Conservation (phyloP, 2,888 invertebrate genomes). For the Frankliniella fusca region DNA sequence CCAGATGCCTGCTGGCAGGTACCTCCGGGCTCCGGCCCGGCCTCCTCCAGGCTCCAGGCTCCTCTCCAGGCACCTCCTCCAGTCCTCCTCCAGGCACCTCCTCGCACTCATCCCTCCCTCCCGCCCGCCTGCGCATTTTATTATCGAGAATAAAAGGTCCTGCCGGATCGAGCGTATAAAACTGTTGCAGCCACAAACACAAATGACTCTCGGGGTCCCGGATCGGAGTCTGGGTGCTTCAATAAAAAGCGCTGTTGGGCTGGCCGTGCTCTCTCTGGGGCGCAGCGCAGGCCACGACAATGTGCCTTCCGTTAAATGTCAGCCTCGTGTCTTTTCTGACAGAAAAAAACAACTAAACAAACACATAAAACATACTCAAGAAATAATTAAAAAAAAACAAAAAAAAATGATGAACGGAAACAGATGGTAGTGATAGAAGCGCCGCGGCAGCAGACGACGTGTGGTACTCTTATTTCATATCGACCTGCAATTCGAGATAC, state of each 20-base stretch:
- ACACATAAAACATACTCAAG: no score
- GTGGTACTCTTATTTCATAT: no score
- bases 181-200: constrained; percentile 24
- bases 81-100: background rate
- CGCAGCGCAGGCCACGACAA: background rate
- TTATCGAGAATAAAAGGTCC: constrained; percentile 25
- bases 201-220: background rate
- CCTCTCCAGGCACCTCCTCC: background rate
- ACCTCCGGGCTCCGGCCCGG: background rate
- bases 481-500: no score
- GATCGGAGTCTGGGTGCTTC: background rate
- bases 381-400: no score
- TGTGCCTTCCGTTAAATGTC: background rate
- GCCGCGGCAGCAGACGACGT: no score
- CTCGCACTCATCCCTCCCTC: background rate
- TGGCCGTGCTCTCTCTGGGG: background rate
- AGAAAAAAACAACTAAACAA: no score
- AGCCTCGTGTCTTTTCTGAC: background rate
- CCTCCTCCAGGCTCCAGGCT: background rate
- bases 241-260: constrained; percentile 14
- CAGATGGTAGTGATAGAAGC: no score
- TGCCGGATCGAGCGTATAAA: constrained; percentile 9
- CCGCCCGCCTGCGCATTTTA: constrained; percentile 23
- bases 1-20: background rate
- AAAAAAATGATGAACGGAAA: no score